Conservation (phyloP, 2,888 invertebrate species). For the Nomada lathburiana region DNA sequence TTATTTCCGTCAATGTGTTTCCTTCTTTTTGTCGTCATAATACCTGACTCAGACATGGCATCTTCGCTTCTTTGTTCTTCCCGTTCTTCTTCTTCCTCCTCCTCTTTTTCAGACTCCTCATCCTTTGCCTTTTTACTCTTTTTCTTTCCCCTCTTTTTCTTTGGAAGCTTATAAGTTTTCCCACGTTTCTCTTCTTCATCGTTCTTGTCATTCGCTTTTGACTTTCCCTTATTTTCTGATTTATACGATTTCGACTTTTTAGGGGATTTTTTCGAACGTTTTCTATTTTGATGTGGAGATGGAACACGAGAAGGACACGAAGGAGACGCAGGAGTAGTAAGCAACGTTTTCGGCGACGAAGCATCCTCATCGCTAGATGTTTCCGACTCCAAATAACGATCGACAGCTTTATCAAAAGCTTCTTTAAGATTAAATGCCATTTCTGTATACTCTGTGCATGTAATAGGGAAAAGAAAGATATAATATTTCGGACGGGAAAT, state of each 20-base stretch:
- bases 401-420: slow-evolving; percentile 92
- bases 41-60: slow-evolving; percentile 80
- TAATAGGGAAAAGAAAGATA: neutral
- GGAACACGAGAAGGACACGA: slow-evolving; percentile 73
- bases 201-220: slow-evolving; percentile 61
- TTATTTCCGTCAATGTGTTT: slow-evolving; percentile 77
- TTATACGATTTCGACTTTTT: slow-evolving; percentile 85
- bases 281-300: slow-evolving; percentile 76
- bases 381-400: slow-evolving; percentile 92
- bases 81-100: slow-evolving; percentile 74
- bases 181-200: slow-evolving; percentile 68
- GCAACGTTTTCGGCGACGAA: slow-evolving; percentile 68
- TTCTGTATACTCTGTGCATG: slow-evolving; percentile 91
- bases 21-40: slow-evolving; percentile 80
- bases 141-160: slow-evolving; percentile 69
- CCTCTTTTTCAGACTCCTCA: slow-evolving; percentile 69
- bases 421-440: slow-evolving; percentile 94
- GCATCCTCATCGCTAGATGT: slow-evolving; percentile 89
- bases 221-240: slow-evolving; percentile 71
- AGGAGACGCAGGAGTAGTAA: slow-evolving; percentile 64
- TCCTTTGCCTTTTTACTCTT: slow-evolving; percentile 71
- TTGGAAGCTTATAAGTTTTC: slow-evolving; percentile 67
- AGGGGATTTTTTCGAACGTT: slow-evolving; percentile 83
- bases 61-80: slow-evolving; percentile 76
- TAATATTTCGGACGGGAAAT: neutral